Evolutionary conservation across 2,888 invertebrate genomes (phyloP), one percentile per base, ranked within the genome.

Genomic region (Melanophora roralis): DNA sequence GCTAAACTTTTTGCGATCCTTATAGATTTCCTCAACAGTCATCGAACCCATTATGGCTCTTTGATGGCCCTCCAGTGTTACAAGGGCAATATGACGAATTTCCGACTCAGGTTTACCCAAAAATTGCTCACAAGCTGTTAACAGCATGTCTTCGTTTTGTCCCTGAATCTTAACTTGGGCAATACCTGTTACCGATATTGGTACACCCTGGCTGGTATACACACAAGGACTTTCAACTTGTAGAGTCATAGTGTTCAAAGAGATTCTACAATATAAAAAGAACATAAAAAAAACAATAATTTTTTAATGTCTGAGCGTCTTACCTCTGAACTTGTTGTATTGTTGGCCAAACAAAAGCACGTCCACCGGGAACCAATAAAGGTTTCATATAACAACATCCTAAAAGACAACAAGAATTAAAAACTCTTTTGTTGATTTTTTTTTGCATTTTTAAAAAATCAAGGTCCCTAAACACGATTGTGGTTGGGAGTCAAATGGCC

Each of bases 331-430:
- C 95, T 89, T 93, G 93, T 89, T 96, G 96, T 82, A 98, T 92
- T 8, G 95, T 92, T 3, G 99, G 99, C 98, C 98, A 98, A 14
- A 99, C 98, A 91, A 98, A 99, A 23, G 98, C 97, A 67, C 98
- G 92, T 9, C 99, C 99, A 81, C 99, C 99, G 45, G 98, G 97
- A 67, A 99, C 96, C 83, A 98, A 91, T 67, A 97, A 91, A 45
- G 98, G 98, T 90, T 97, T 97, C 85, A 95, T 93, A 90, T 98
- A 96, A 89, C 97, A 98, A 91, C 98, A 98, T 93, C 98, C 98
- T 98, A 88, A 40, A 67, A 68, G 27, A 60, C 68, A 57, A 34
- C 8, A 51, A 51, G 0, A 55, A 47, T 7, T 12, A 32, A 59
- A 53, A 32, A 43, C n/a, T n/a, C n/a, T n/a, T n/a, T n/a, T n/a